These are phyloP conservation scores for Leptoclinus maculatus DNA, from an alignment of 2,797 vertebrate genomes.

Conservation along the genomic window DNA sequence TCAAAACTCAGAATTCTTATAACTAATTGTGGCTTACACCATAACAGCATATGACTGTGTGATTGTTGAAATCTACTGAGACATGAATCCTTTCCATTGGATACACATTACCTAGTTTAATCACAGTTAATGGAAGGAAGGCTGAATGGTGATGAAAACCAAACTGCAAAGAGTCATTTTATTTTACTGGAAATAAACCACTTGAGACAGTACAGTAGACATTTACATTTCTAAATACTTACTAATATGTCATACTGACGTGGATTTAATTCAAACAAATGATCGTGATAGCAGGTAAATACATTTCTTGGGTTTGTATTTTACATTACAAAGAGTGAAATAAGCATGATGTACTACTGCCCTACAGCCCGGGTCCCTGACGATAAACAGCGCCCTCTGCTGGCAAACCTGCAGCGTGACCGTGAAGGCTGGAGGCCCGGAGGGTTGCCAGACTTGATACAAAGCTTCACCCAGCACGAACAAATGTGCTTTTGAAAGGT, in stretches of 20 bases:
- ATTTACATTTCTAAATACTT: not conserved
- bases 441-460: conserved; percentile 69
- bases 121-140: conserved; percentile 1
- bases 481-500: accelerated
- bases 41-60: not conserved
- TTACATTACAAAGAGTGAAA: not conserved
- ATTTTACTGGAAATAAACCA: not conserved
- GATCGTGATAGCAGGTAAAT: not conserved
- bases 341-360: not conserved
- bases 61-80: not conserved
- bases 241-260: not conserved
- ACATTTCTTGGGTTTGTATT: not conserved
- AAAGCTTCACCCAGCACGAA: not conserved
- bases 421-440: not conserved
- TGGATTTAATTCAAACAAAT: not conserved
- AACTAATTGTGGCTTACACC: not conserved
- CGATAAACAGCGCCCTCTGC: conserved; percentile 45
- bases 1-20: not conserved
- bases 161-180: not conserved
- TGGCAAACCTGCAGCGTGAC: conserved; percentile 33
- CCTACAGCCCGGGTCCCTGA: not conserved
- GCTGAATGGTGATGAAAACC: not conserved
- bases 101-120: not conserved
- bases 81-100: not conserved
- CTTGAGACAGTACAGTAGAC: not conserved